Evolutionary conservation across 2,113 vertebrate genomes (phyloP).

Genomic region (Thymallus thymallus): DNA sequence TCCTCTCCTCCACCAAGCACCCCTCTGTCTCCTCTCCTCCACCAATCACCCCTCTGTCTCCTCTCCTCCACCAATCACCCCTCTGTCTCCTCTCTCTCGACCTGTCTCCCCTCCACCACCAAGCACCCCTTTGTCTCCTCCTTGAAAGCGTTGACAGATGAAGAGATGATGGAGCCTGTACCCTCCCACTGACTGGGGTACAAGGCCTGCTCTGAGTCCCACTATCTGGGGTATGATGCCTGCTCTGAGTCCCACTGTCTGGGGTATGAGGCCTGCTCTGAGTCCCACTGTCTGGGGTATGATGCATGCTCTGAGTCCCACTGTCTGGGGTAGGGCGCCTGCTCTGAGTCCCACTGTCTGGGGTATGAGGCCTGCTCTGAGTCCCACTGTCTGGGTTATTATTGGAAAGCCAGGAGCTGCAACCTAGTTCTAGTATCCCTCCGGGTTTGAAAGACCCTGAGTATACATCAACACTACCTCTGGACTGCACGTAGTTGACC

Average conservation of each 20-base stretch:
- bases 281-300: no score
- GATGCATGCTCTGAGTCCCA: no score
- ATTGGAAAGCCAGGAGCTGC: constrained; percentile 82
- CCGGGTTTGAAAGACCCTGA: constrained; percentile 71
- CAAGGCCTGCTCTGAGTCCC: no score
- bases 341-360: constrained; percentile 24
- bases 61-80: constrained; percentile 24
- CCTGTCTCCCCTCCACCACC: no score
- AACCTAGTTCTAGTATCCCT: constrained; percentile 64
- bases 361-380: no score
- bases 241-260: no score
- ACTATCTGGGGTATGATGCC: no score
- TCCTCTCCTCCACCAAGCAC: background rate
- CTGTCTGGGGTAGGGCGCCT: constrained; percentile 1
- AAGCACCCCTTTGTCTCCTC: no score
- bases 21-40: no score
- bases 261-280: no score
- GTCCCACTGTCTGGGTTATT: constrained; percentile 1
- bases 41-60: no score
- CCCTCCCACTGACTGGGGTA: background rate
- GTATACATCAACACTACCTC: constrained; percentile 73
- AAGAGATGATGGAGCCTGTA: constrained; percentile 83
- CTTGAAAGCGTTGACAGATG: constrained; percentile 85
- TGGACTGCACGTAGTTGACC: constrained; percentile 82
- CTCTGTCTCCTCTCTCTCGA: constrained; percentile 2